Evolutionary conservation across 2,888 invertebrate species (phyloP), one percentile per base, ranked within the genome.

Genomic region (Petrolisthes cinctipes): DNA sequence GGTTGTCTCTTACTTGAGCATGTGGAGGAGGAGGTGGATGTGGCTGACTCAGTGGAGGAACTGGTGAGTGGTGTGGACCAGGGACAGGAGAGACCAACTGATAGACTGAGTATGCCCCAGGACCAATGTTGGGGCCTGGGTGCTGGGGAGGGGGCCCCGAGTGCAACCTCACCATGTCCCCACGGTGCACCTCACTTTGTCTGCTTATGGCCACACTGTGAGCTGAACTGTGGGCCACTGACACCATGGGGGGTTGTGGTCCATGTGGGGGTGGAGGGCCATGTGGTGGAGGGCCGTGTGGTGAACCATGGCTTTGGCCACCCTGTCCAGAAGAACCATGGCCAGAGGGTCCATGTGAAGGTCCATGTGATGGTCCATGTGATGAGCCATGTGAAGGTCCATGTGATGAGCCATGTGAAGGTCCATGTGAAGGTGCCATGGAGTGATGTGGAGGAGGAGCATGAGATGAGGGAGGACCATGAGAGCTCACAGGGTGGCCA

Each of bases 41-140:
- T 54, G 87, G 84, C 81, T 88, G 87, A 71, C 51, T 88, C 75
- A 88, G 79, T 66, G 86, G 86, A 66, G 86, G 86, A 57, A 86
- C 84, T 9, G 89, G 86, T 66, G 89, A 82, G 85, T 89, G 89
- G 75, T 89, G 89, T 6, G 89, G 89, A 23, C 85, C 89, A 5
- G 90, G 83, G 17, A 89, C 89, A 4, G 91, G 91, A 6, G 91
- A 91, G 4, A 91, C 91, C 91, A 91, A 90, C 86, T 91, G 91
- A 87, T 91, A 91, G 6, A 90, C 89, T 11, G 91, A 90, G 78
- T 91, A 91, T 37, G 86, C 84, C 57, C 83, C 91, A 73, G 82
- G 81, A 17, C 86, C 82, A 81, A 75, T 78, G 84, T 82, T 86
- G 17, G 80, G 86, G 71, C 85, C 86, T 14, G 94, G 94, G 17